Conservation (phyloP, 2,888 invertebrate species). For the Ophion slaviceki region DNA sequence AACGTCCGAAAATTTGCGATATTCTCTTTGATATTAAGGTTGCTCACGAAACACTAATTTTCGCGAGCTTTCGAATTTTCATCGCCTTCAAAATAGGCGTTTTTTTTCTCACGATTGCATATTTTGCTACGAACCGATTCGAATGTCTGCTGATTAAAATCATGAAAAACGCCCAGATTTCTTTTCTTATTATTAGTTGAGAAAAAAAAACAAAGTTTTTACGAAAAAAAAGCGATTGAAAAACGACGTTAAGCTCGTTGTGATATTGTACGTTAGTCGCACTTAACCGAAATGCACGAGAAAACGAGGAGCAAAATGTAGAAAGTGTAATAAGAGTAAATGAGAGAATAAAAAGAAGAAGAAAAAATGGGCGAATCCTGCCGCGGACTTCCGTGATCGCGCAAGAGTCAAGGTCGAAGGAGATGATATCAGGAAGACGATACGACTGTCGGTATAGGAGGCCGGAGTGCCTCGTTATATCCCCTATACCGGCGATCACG, state of each 20-base stretch:
- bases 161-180: background rate
- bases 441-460: constrained; percentile 32
- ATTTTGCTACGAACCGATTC: too few species aligned
- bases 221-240: background rate
- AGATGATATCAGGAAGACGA: constrained; percentile 62
- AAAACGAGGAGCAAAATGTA: constrained; percentile 11
- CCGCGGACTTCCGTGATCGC: constrained; percentile 64
- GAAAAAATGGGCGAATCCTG: constrained; percentile 53
- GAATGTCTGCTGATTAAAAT: too few species aligned
- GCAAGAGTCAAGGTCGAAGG: constrained; percentile 73
- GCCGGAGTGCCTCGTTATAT: constrained; percentile 38
- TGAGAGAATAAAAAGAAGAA: background rate
- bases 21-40: background rate
- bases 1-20: background rate
- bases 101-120: background rate
- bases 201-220: constrained; percentile 7
- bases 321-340: constrained; percentile 8
- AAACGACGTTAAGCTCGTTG: constrained; percentile 52
- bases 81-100: too few species aligned
- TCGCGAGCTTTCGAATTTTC: background rate
- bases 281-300: constrained; percentile 8
- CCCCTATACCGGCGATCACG: background rate
- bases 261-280: constrained; percentile 58
- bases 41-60: background rate
- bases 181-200: background rate